phyloP scores from a whole-genome alignment of 2,888 invertebrate genomes.

The Apotomis betuletana region DNA sequence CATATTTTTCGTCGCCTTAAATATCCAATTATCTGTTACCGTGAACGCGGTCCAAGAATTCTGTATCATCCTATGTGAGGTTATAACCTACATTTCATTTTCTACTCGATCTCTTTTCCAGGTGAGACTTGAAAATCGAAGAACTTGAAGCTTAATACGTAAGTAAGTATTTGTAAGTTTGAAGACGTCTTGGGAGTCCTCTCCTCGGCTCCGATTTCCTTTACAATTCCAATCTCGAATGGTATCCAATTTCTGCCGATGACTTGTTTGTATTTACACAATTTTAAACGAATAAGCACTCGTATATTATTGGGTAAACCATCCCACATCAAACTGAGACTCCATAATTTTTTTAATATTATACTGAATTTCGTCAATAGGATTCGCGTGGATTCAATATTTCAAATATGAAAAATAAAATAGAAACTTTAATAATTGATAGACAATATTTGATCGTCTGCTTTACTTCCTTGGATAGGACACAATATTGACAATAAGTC shows the following conservation, averaged over 20 bases:
- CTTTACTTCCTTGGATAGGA: too few species aligned
- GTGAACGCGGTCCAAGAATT: neutral
- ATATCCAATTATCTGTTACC: neutral
- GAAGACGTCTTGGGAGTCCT: slow-evolving; percentile 47
- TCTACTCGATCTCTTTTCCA: slow-evolving; percentile 1
- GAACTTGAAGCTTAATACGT: slow-evolving; percentile 34
- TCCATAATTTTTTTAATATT: too few species aligned
- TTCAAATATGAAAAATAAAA: too few species aligned
- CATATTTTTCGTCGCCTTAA: too few species aligned
- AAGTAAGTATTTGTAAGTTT: slow-evolving; percentile 41
- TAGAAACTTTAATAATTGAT: too few species aligned
- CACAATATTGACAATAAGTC: too few species aligned
- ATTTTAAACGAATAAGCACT: slow-evolving; percentile 47
- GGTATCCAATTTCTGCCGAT: slow-evolving; percentile 65
- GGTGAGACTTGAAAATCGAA: slow-evolving; percentile 28
- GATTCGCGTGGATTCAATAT: too few species aligned
- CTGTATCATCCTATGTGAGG: neutral
- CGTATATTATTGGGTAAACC: neutral
- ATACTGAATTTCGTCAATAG: too few species aligned
- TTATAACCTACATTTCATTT: slow-evolving; percentile 26
- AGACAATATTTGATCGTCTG: too few species aligned
- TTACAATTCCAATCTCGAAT: slow-evolving; percentile 56
- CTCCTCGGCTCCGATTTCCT: slow-evolving; percentile 62
- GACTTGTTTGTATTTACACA: slow-evolving; percentile 60
- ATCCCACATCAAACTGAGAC: too few species aligned